Base-by-base conservation (phyloP, 2,113 vertebrate species). In the Noctilio leporinus region DNA sequence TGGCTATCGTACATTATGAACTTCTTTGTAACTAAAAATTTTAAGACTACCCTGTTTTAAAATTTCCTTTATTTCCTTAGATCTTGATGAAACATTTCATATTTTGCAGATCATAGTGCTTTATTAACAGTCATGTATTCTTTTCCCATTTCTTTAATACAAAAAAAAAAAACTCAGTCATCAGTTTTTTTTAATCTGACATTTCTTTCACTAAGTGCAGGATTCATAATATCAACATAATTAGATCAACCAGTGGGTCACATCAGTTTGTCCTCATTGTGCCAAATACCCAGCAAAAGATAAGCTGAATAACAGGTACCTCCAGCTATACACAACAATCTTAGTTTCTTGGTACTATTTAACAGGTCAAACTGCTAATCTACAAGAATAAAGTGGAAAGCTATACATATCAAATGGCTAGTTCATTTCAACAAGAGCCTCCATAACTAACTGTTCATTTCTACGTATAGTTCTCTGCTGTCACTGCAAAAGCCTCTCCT, bases 101-200 rank as follows among this genome's bases (percentile, higher is more conserved):
- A 83, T 93, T 95, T 96, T 89, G 91, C 28, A 95, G 88, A 83
- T 96, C 96, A 95, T 75, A 93, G 93, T 95, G 92, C 88, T 97
- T 96, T 96, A 96, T 95, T 96, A 92, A 96, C 95, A 92, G 80
- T 94, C 40, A 51, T 83, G 75, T 95, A 70, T 96, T 94, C 88
- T 78, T 96, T 97, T 93, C 78, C 83, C 94, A 96, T 94, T 82
- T 76, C 65, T 97, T 96, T 96, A 96, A 96, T 96, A 97, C 95
- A 97, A 92, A 97, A 91, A 75, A 97, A 92, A 97, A 91, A 75
- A 33, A 94, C 93, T 96, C 88, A 88, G 7, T 93, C 57, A 95
- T 82, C 81, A 89, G 45, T 94, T 81, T 73, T 91, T 96, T 96
- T 92, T 76, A 77, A 77, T 89, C 89, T 92, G 89, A 94, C 90